Conservation (phyloP, 2,113 vertebrate genomes). For the Campylomormyrus tamandua region DNA sequence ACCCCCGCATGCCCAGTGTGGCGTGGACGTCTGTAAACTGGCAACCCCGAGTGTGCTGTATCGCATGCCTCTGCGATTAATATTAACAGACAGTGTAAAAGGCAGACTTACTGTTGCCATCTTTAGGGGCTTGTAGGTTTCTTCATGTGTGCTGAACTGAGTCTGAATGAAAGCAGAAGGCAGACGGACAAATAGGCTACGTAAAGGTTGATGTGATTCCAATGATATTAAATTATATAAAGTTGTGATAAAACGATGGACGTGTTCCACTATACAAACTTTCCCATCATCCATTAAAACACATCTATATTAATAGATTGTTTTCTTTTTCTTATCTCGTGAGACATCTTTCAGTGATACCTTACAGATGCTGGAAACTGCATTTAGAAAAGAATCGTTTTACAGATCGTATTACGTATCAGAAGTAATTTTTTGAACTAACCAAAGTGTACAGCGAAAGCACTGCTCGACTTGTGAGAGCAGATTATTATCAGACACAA, state of each 20-base stretch:
- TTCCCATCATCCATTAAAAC: neutral
- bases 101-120: constrained; percentile 40
- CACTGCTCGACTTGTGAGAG: neutral
- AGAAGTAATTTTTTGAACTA: neutral
- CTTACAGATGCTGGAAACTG: neutral
- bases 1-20: neutral
- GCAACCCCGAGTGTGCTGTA: neutral
- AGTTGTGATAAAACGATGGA: neutral
- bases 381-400: neutral
- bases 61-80: neutral
- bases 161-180: neutral
- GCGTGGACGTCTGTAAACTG: neutral
- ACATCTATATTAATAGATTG: neutral
- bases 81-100: neutral
- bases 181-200: too few species aligned
- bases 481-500: neutral
- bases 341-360: neutral
- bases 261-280: neutral
- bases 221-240: neutral
- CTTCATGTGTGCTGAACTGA: constrained; percentile 8
- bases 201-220: neutral
- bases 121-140: neutral
- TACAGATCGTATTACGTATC: neutral
- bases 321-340: neutral
- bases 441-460: neutral